These are phyloP conservation scores for Glaucopsyche alexis DNA, from an alignment of 2,888 invertebrate species.

Conservation along the genomic window DNA sequence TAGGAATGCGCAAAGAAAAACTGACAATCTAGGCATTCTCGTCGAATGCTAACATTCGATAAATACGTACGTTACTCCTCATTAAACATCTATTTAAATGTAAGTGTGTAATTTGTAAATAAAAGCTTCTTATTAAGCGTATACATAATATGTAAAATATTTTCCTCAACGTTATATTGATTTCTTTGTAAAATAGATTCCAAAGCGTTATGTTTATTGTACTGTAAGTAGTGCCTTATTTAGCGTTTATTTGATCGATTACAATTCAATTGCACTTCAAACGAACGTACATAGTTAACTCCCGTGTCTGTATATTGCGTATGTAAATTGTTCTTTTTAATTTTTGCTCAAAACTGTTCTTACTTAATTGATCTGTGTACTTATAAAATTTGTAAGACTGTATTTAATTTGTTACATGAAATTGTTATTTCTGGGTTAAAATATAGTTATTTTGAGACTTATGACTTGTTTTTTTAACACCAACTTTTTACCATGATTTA, in stretches of 20 bases:
- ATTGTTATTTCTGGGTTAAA: conserved; percentile 74
- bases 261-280: conserved; percentile 33
- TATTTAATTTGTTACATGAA: conserved; percentile 77
- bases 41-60: not conserved
- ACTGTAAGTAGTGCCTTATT: conserved; percentile 65
- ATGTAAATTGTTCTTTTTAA: conserved; percentile 66
- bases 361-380: conserved; percentile 65
- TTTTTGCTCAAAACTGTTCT: conserved; percentile 69
- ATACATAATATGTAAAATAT: conserved; percentile 19
- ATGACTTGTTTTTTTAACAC: conserved; percentile 41
- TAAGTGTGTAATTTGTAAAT: conserved; percentile 25
- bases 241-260: conserved; percentile 39
- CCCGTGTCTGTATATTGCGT: conserved; percentile 62
- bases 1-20: too few relatives aligned
- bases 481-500: not conserved
- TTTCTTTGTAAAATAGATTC: conserved; percentile 35
- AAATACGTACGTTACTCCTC: conserved; percentile 6
- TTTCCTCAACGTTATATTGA: conserved; percentile 21
- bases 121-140: conserved; percentile 14
- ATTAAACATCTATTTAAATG: conserved; percentile 15
- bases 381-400: conserved; percentile 79
- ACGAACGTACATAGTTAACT: conserved; percentile 42
- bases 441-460: conserved; percentile 76
- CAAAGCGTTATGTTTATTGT: conserved; percentile 37
- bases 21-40: too few relatives aligned